Evolutionary conservation across 2,797 vertebrate species (phyloP).

Genomic region (Mionectes olivaceus): DNA sequence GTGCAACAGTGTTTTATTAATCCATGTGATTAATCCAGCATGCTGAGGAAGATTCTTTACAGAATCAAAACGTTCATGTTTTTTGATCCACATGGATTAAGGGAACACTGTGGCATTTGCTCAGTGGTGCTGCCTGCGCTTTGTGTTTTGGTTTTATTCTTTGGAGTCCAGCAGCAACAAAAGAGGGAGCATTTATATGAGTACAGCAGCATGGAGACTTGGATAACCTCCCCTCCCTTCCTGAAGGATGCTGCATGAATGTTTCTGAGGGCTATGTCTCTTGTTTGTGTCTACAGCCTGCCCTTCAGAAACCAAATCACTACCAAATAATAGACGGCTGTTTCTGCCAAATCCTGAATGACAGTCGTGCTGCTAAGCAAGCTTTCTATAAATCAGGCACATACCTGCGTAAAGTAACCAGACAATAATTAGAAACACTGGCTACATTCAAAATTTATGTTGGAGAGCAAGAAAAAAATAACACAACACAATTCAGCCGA

Average conservation of each 20-base stretch:
- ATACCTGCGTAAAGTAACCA: conserved; percentile 35
- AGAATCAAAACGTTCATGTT: conserved; percentile 72
- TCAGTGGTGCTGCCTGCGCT: conserved; percentile 68
- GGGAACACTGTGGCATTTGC: conserved; percentile 75
- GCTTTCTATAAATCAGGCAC: conserved; percentile 17
- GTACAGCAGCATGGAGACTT: conserved; percentile 56
- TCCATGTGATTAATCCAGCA: conserved; percentile 81
- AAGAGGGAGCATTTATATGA: conserved; percentile 72
- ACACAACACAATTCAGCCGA: not conserved
- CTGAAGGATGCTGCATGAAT: conserved; percentile 60
- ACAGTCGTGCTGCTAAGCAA: not conserved
- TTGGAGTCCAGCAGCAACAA: conserved; percentile 72
- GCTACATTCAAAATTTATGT: not conserved
- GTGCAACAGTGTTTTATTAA: conserved; percentile 78
- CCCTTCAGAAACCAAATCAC: conserved; percentile 49
- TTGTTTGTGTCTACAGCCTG: conserved; percentile 61
- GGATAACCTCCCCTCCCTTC: conserved; percentile 60
- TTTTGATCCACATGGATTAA: conserved; percentile 79
- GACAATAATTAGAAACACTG: not conserved
- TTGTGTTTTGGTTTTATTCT: conserved; percentile 76
- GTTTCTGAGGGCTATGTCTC: conserved; percentile 59
- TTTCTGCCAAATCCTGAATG: conserved; percentile 65
- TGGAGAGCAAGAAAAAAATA: not conserved
- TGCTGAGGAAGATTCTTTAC: conserved; percentile 78
- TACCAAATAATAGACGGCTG: conserved; percentile 41